Evolutionary conservation across 2,888 invertebrate species (phyloP).

Genomic region (Octonoba sinensis): DNA sequence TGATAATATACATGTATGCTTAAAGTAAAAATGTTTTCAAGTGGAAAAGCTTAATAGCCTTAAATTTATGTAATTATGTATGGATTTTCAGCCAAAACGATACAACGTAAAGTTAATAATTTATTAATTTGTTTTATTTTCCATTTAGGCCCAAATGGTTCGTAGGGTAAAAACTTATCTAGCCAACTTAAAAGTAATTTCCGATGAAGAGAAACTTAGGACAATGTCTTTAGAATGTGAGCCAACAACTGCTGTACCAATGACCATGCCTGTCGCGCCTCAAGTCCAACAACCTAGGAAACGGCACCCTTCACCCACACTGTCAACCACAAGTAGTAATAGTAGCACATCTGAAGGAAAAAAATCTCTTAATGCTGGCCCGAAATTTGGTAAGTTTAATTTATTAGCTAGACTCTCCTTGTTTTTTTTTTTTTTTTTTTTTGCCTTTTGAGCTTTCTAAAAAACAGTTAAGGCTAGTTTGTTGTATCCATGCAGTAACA

Average conservation of each 20-base stretch:
- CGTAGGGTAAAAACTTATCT: constrained; percentile 96
- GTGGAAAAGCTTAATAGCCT: too few species aligned
- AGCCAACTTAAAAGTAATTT: constrained; percentile 89
- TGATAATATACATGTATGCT: too few species aligned
- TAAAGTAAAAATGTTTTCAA: too few species aligned
- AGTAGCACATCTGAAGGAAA: constrained; percentile 75
- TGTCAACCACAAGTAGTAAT: constrained; percentile 91
- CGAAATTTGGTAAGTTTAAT: constrained; percentile 75
- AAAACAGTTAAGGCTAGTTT: too few species aligned
- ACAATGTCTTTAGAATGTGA: constrained; percentile 92
- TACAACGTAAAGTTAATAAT: too few species aligned
- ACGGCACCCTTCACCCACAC: constrained; percentile 91
- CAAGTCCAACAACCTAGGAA: constrained; percentile 76
- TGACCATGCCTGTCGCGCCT: constrained; percentile 39
- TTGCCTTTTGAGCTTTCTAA: neutral
- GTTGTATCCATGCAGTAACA: too few species aligned
- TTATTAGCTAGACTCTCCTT: neutral
- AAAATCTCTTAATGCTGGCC: constrained; percentile 68
- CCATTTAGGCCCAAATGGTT: constrained; percentile 89
- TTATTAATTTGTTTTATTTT: too few species aligned
- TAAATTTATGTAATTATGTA: too few species aligned
- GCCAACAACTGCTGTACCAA: constrained; percentile 67
- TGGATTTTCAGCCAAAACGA: too few species aligned
- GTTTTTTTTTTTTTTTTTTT: neutral
- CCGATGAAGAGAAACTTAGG: constrained; percentile 91